These are phyloP conservation scores for Halictus rubicundus DNA, from an alignment of 1,140 invertebrate genomes.

Conservation along the genomic window DNA sequence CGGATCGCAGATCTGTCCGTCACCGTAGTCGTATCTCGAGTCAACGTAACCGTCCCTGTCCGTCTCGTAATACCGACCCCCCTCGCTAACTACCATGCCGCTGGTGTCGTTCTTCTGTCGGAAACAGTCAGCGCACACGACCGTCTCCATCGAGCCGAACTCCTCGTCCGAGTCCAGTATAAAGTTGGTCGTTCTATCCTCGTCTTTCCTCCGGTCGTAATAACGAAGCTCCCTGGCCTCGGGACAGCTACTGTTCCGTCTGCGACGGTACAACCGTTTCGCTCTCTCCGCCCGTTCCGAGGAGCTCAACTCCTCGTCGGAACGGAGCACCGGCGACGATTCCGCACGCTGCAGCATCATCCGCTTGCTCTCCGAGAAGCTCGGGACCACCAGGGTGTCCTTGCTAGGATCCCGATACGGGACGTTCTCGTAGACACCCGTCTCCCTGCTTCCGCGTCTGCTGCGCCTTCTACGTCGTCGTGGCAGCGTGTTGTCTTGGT, in stretches of 20 bases:
- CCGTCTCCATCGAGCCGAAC: slow-evolving; percentile 76
- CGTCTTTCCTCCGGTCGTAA: slow-evolving; percentile 26
- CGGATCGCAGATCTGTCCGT: slow-evolving; percentile 38
- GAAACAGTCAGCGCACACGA: slow-evolving; percentile 67
- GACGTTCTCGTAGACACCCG: slow-evolving; percentile 64
- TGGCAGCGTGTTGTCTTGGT: slow-evolving; percentile 37
- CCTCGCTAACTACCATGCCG: slow-evolving; percentile 21
- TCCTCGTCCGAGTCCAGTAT: slow-evolving; percentile 75
- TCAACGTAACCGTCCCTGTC: slow-evolving; percentile 43
- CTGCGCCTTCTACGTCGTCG: slow-evolving; percentile 52
- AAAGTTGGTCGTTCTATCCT: slow-evolving; percentile 51
- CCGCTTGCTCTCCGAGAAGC: slow-evolving; percentile 58
- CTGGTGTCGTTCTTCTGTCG: slow-evolving; percentile 22
- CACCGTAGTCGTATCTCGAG: slow-evolving; percentile 50
- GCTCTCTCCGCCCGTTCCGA: slow-evolving; percentile 53
- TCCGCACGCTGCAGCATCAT: slow-evolving; percentile 68
- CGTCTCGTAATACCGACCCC: slow-evolving; percentile 47
- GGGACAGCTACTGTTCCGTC: slow-evolving; percentile 74
- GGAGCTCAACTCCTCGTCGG: slow-evolving; percentile 68
- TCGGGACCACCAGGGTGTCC: slow-evolving; percentile 46
- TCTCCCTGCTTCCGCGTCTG: slow-evolving; percentile 57
- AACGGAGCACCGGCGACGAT: slow-evolving; percentile 72
- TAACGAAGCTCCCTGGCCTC: slow-evolving; percentile 63
- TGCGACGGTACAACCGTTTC: slow-evolving; percentile 62
- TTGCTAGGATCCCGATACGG: slow-evolving; percentile 32